Conservation (phyloP, 2,797 vertebrate species). For the Ctenochaetus hawaiiensis region DNA sequence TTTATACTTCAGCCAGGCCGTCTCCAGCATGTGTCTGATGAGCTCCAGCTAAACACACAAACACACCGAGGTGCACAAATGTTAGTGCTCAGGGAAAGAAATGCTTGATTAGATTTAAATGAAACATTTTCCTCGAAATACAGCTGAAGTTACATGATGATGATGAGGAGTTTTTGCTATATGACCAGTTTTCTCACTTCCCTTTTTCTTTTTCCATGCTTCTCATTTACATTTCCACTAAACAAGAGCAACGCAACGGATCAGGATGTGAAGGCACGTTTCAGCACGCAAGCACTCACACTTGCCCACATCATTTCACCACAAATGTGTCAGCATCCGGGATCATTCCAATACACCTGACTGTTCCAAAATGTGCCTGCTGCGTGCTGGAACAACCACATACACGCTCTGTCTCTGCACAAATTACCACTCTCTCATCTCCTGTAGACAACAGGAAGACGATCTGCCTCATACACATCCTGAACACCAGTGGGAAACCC, state of each 20-base stretch:
- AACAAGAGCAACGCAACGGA: neutral
- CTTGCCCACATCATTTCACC: constrained; percentile 30
- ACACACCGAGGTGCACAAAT: constrained; percentile 44
- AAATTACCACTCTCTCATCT: constrained; percentile 34
- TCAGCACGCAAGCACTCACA: neutral
- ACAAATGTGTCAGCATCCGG: constrained; percentile 15
- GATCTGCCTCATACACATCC: constrained; percentile 64
- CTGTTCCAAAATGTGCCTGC: neutral
- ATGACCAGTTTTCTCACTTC: constrained; percentile 34
- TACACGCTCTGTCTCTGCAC: constrained; percentile 14
- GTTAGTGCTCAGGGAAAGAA: constrained; percentile 39
- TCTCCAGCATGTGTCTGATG: constrained; percentile 91
- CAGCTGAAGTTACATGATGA: neutral
- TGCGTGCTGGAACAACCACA: neutral
- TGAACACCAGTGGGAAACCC: constrained; percentile 52
- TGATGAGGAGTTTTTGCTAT: neutral
- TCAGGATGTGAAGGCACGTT: neutral
- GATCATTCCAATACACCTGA: constrained; percentile 11
- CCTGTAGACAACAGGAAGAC: constrained; percentile 78
- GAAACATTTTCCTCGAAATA: constrained; percentile 32
- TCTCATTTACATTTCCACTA: constrained; percentile 55
- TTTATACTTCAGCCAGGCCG: constrained; percentile 90
- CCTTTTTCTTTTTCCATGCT: constrained; percentile 25
- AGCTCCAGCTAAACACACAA: constrained; percentile 89
- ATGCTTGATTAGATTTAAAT: constrained; percentile 52